phyloP scores from a whole-genome alignment of 2,113 vertebrate species.

The Dascyllus trimaculatus region DNA sequence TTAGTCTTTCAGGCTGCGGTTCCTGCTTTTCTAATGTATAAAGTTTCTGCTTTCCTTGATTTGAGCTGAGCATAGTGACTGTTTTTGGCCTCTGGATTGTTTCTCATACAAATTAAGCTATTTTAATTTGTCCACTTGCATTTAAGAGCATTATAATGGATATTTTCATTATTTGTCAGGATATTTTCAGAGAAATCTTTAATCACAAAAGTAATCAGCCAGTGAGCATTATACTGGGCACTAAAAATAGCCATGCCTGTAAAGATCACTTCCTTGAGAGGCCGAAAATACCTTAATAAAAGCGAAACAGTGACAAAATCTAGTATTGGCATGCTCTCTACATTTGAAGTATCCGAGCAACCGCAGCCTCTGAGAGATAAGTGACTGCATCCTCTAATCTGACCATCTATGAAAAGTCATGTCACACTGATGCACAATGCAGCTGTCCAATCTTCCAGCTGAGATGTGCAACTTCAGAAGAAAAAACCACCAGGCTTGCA shows the following conservation, averaged over 20 bases:
- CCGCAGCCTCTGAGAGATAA: neutral
- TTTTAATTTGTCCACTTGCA: too few species aligned
- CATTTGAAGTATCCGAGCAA: conserved; percentile 9
- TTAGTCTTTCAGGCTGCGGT: neutral
- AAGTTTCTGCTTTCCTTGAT: neutral
- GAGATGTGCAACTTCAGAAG: conserved; percentile 55
- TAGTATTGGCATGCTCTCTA: neutral
- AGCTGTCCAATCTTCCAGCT: conserved; percentile 39
- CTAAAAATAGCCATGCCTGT: neutral
- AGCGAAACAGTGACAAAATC: neutral
- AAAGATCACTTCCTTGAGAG: neutral
- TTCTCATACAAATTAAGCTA: too few species aligned
- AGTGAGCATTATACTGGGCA: neutral
- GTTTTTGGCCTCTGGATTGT: too few species aligned
- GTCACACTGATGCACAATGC: conserved; percentile 24
- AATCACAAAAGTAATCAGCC: neutral
- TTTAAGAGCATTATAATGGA: too few species aligned
- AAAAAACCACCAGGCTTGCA: conserved; percentile 50
- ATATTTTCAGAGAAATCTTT: too few species aligned
- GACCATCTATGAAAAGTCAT: conserved; percentile 31
- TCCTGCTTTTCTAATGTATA: neutral
- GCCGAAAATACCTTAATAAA: neutral
- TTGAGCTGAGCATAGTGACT: neutral
- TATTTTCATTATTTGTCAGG: too few species aligned
- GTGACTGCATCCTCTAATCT: conserved; percentile 29